Conservation (phyloP, 30 jellyfish, hydroid and myxozoan genomes). For the Cassiopea andromeda region DNA sequence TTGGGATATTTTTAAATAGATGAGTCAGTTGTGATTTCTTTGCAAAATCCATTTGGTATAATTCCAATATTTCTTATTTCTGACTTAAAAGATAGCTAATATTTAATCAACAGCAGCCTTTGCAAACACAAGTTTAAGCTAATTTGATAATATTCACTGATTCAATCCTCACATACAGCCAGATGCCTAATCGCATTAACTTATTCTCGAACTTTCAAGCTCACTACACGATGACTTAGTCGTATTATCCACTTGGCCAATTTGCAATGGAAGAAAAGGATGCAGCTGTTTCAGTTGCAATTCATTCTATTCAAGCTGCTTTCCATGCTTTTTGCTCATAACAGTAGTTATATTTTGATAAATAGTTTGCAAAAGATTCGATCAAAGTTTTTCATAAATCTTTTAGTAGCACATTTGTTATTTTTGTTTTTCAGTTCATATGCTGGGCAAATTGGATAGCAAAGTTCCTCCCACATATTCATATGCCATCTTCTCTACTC, state of each 20-base stretch:
- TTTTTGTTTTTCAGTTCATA: too few species aligned
- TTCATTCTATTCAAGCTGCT: background rate
- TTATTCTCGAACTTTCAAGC: background rate
- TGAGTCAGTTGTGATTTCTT: too few species aligned
- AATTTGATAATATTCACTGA: background rate
- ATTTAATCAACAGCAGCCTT: background rate
- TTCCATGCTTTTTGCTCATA: background rate
- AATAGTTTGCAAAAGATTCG: too few species aligned
- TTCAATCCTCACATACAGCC: background rate
- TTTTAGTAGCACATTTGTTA: too few species aligned
- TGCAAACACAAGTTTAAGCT: background rate
- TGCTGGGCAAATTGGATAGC: too few species aligned
- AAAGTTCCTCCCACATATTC: too few species aligned
- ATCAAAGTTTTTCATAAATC: too few species aligned
- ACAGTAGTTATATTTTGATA: background rate
- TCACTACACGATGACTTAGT: background rate
- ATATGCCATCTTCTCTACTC: too few species aligned
- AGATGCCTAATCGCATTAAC: conserved; percentile 5
- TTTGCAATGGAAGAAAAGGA: background rate
- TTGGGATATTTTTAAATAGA: too few species aligned
- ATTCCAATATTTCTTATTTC: background rate
- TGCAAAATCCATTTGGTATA: background rate
- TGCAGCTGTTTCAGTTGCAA: conserved; percentile 5
- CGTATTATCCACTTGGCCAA: background rate
- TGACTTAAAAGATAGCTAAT: background rate